Percentiles rank a stretch among this genome's conserved stretches.
Conservation (phyloP, 2,797 vertebrate genomes). For the Parauchenoglanis punctatus region DNA sequence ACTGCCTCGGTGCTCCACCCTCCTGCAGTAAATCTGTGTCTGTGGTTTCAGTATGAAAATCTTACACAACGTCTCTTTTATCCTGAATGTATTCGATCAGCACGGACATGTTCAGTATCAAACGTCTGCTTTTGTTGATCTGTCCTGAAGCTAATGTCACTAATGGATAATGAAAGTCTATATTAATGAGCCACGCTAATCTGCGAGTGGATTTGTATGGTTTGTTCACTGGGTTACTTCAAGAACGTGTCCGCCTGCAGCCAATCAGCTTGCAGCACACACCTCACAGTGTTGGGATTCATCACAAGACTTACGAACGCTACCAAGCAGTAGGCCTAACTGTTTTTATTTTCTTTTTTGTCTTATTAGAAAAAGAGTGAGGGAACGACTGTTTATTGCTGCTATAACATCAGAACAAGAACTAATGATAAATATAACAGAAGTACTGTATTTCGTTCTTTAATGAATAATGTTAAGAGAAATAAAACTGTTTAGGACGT, state of each 20-base stretch:
- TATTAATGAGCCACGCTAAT: not conserved
- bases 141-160: not conserved
- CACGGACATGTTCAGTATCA: not conserved
- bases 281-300: not conserved
- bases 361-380: not conserved
- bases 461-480: not conserved
- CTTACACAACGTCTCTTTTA: not conserved
- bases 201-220: not conserved
- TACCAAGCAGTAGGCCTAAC: not conserved
- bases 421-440: not conserved
- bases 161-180: no score
- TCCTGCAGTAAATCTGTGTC: not conserved
- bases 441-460: not conserved
- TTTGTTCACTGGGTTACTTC: not conserved
- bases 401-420: not conserved
- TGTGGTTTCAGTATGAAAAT: not conserved
- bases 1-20: not conserved
- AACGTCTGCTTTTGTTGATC: not conserved
- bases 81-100: not conserved
- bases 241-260: not conserved
- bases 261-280: not conserved
- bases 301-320: no score
- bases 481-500: not conserved
- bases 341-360: no score
- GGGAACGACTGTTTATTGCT: not conserved